These are phyloP conservation scores for Aythya baeri DNA, from an alignment of 2,113 vertebrate species.

Conservation along the genomic window DNA sequence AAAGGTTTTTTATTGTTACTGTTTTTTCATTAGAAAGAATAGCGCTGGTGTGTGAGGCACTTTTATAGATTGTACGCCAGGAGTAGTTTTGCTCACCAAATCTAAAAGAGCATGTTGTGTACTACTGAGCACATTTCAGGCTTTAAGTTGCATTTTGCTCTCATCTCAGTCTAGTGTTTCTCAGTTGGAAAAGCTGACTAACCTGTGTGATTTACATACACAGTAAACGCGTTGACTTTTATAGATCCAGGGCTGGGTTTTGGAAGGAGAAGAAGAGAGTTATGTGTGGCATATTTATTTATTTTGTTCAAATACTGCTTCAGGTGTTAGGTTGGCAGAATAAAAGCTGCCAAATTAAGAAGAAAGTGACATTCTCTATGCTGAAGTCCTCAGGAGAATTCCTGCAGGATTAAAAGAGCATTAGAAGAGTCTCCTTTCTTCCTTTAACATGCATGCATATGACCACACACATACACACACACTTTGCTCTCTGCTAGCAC, in stretches of 20 bases:
- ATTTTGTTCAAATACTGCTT: background rate
- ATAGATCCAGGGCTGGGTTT: background rate
- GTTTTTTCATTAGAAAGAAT: slow-evolving; percentile 30
- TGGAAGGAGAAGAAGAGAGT: background rate
- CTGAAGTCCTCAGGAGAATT: background rate
- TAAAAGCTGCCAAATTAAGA: background rate
- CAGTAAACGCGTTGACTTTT: background rate
- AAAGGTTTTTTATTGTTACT: background rate
- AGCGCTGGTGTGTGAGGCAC: background rate
- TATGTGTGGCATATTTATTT: background rate
- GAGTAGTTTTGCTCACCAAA: background rate
- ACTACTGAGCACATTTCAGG: background rate
- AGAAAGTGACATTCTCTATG: background rate
- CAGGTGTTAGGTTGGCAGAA: background rate
- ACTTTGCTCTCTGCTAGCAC: background rate
- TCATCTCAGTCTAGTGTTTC: background rate
- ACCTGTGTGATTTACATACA: background rate
- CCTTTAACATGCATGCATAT: background rate
- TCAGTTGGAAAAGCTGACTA: slow-evolving; percentile 9
- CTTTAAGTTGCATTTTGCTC: background rate
- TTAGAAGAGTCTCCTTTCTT: background rate
- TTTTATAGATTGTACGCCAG: background rate
- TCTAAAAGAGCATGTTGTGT: slow-evolving; percentile 30
- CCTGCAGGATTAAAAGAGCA: background rate
- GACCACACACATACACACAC: background rate